Evolutionary conservation across 2,797 vertebrate genomes (phyloP).

Genomic region (Cyclopterus lumpus): DNA sequence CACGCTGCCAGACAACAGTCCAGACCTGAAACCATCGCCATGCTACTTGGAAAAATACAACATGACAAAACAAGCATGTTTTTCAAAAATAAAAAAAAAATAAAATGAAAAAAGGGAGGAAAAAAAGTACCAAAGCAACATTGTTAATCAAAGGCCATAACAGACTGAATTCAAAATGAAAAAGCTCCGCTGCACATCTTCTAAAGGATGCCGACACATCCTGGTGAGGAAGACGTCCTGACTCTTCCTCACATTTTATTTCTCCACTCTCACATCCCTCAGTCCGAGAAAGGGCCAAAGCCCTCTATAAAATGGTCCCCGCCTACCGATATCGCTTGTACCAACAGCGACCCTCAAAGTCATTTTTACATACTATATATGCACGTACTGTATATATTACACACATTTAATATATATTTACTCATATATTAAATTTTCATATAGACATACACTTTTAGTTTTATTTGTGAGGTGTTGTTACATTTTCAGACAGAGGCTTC

Average conservation of each 20-base stretch:
- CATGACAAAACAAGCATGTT: constrained; percentile 54
- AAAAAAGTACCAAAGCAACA: constrained; percentile 75
- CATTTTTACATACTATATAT: constrained; percentile 75
- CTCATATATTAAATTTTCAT: constrained; percentile 87
- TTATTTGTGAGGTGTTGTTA: constrained; percentile 78
- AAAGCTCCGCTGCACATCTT: constrained; percentile 58
- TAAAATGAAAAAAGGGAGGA: not conserved
- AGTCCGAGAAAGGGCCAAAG: constrained; percentile 11
- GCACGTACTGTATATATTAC: constrained; percentile 85
- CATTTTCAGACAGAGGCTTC: constrained; percentile 76
- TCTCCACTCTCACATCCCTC: constrained; percentile 10
- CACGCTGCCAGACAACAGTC: constrained; percentile 43
- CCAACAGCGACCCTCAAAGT: constrained; percentile 62
- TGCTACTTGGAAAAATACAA: constrained; percentile 71
- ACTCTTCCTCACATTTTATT: constrained; percentile 35
- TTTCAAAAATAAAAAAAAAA: constrained; percentile 16
- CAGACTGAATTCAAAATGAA: constrained; percentile 50
- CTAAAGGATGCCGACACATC: constrained; percentile 45
- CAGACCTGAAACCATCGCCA: constrained; percentile 66
- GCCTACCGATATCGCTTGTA: constrained; percentile 48
- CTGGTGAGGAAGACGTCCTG: constrained; percentile 29
- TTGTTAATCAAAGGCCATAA: constrained; percentile 72
- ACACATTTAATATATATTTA: constrained; percentile 85
- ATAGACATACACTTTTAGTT: constrained; percentile 81
- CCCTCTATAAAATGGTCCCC: constrained; percentile 43